A percentile compares a stretch with the other conserved stretches of the same genome.
phyloP scores from a whole-genome alignment of 2,888 invertebrate species.

The Euclidia mi region DNA sequence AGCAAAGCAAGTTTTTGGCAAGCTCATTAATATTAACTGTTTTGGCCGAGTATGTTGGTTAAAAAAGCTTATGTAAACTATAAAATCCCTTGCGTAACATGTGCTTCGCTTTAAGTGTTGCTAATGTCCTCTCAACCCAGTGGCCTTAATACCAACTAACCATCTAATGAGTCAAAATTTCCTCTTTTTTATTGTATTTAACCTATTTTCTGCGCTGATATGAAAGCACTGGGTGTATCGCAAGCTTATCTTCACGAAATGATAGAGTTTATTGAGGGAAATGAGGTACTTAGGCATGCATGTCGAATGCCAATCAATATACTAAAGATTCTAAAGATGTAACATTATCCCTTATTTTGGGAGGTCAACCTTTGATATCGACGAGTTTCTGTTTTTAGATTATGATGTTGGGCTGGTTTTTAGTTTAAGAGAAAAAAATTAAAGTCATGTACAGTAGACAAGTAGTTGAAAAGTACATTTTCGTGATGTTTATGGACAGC shows the following conservation, averaged over 20 bases:
- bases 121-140: conserved; percentile 53
- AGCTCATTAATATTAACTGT: conserved; percentile 1
- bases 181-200: conserved; percentile 23
- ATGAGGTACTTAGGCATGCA: neutral
- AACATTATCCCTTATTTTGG: neutral
- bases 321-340: neutral
- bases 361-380: too few species aligned
- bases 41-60: conserved; percentile 16
- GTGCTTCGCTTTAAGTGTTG: conserved; percentile 39
- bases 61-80: conserved; percentile 21
- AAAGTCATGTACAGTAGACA: too few species aligned
- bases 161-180: conserved; percentile 25
- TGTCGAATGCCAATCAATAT: conserved; percentile 3
- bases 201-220: conserved; percentile 16
- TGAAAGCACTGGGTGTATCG: conserved; percentile 6
- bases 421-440: too few species aligned
- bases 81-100: conserved; percentile 36
- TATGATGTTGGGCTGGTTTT: too few species aligned
- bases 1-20: neutral
- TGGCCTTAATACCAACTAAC: too few species aligned
- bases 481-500: too few species aligned
- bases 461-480: too few species aligned
- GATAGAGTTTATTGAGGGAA: conserved; percentile 7
- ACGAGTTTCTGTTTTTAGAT: too few species aligned
- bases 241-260: conserved; percentile 12